These are phyloP conservation scores for Radopholus similis DNA, from an alignment of 1,140 invertebrate species.

Conservation along the genomic window DNA sequence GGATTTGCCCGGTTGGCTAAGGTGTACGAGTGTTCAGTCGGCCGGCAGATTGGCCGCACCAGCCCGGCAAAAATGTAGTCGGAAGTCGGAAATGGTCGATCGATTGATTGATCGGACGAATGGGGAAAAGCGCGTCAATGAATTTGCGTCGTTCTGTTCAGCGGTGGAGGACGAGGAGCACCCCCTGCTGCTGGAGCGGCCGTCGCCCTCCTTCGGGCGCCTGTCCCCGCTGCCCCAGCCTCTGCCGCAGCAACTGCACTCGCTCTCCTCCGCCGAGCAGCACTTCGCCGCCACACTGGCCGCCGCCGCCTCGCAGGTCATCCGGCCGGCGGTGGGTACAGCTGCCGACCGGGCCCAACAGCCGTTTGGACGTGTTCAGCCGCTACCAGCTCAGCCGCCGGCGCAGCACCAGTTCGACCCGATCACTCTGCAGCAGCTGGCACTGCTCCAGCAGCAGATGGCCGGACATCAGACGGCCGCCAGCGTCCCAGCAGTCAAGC, in stretches of 20 bases:
- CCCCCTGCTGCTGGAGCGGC: background rate
- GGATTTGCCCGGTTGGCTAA: too few species aligned
- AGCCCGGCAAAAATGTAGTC: too few species aligned
- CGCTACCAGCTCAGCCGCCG: background rate
- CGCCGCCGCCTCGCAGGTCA: background rate
- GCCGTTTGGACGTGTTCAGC: background rate
- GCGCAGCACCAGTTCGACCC: background rate
- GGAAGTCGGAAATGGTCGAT: too few species aligned
- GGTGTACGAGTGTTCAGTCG: too few species aligned
- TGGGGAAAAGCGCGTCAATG: too few species aligned
- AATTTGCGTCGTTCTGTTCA: background rate
- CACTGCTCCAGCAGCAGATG: constrained; percentile 10
- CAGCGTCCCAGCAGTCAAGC: background rate
- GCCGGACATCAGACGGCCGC: background rate
- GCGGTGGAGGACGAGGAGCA: constrained; percentile 22
- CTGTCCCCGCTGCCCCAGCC: background rate
- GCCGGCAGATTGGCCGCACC: too few species aligned
- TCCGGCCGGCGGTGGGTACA: background rate
- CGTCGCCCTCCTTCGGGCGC: background rate
- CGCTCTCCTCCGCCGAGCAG: background rate
- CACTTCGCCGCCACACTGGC: background rate
- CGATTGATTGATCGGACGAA: background rate
- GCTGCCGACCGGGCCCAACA: background rate
- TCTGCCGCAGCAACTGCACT: background rate
- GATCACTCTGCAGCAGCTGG: background rate